Conservation (phyloP, 2,113 vertebrate species). For the Sorex fumeus region DNA sequence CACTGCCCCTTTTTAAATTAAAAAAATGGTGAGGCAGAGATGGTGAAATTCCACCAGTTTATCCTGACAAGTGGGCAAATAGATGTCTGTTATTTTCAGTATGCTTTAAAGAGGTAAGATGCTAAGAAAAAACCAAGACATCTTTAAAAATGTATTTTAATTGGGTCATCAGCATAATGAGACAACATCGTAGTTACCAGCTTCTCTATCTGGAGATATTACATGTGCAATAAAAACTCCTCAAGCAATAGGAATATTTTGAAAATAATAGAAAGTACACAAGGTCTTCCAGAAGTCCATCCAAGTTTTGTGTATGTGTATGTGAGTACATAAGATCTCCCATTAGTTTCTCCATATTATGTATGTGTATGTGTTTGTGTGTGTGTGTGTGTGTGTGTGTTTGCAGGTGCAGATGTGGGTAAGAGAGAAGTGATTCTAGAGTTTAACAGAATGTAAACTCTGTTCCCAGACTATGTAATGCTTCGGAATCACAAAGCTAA, state of each 20-base stretch:
- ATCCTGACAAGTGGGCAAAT: background rate
- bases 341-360: background rate
- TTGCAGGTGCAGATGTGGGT: no score
- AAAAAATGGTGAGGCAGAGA: background rate
- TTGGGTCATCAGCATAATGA: background rate
- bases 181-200: background rate
- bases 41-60: background rate
- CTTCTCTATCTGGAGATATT: background rate
- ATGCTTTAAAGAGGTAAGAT: background rate
- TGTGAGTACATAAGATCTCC: background rate
- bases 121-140: background rate
- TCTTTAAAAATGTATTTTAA: constrained; percentile 27
- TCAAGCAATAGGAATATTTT: background rate
- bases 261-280: constrained; percentile 1
- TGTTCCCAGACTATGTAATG: background rate
- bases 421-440: background rate
- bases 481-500: background rate
- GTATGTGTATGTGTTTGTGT: background rate
- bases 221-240: background rate
- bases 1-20: background rate
- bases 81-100: background rate
- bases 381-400: no score
- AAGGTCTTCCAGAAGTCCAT: background rate
- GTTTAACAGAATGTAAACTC: background rate
- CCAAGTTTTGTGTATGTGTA: background rate